Evolutionary conservation across 2,888 invertebrate genomes (phyloP).

Genomic region (Mellilla xanthometata): DNA sequence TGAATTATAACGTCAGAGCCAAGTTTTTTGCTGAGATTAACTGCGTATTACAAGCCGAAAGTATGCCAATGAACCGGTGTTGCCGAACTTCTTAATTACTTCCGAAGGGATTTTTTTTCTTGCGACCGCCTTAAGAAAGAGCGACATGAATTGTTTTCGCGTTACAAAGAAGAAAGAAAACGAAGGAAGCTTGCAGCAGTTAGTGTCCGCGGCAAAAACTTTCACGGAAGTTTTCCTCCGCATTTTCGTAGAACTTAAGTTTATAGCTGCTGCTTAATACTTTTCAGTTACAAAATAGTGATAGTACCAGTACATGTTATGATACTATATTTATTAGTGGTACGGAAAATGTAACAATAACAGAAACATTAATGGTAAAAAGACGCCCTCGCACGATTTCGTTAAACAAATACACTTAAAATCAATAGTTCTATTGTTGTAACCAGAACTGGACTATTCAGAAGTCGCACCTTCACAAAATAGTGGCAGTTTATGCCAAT

Average conservation of each 20-base stretch:
- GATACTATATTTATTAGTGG: too few species aligned
- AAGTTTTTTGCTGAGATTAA: slow-evolving; percentile 74
- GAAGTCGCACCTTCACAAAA: not conserved
- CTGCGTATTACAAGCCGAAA: slow-evolving; percentile 72
- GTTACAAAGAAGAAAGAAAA: slow-evolving; percentile 47
- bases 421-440: too few species aligned
- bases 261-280: too few species aligned
- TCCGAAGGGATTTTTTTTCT: slow-evolving; percentile 59
- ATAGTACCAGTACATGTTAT: too few species aligned
- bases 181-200: slow-evolving; percentile 50
- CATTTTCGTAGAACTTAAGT: slow-evolving; percentile 38
- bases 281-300: too few species aligned
- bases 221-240: slow-evolving; percentile 38
- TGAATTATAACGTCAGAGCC: slow-evolving; percentile 71
- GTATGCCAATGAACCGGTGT: slow-evolving; percentile 71
- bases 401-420: too few species aligned
- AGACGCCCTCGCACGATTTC: too few species aligned
- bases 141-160: slow-evolving; percentile 52
- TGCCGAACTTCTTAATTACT: slow-evolving; percentile 73
- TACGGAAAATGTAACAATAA: too few species aligned
- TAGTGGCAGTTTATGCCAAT: not conserved
- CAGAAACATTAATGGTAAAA: too few species aligned
- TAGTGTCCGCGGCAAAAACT: slow-evolving; percentile 45
- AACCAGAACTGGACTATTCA: too few species aligned
- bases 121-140: slow-evolving; percentile 45